Evolutionary conservation across 2,797 vertebrate genomes (phyloP), one percentile per base, ranked within the genome.

Genomic region (Diceros bicornis): DNA sequence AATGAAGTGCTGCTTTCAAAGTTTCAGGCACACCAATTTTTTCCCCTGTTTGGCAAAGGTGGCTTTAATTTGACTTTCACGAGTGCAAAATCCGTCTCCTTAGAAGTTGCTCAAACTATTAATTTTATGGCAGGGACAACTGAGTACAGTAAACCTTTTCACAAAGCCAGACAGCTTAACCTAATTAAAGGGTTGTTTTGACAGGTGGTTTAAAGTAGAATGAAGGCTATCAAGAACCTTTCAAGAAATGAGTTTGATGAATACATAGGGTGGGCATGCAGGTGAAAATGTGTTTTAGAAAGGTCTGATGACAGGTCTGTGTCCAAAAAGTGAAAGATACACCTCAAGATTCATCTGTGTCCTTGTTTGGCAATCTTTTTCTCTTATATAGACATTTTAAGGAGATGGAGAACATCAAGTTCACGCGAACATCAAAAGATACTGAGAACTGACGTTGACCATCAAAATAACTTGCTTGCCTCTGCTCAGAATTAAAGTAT

Each of bases 121-220:
- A 99, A 98, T 99, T 99, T 98, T 98, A 98, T 92, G 90, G 97
- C 91, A 97, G 97, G 93, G 96, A 98, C 97, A 98, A 98, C 97
- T 96, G 98, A 98, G 97, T 97, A 98, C 97, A 98, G 98, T 98
- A 98, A 98, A 98, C 68, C 95, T 98, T 98, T 98, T 98, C 97
- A 98, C 98, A 98, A 98, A 98, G 96, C 98, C 98, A 99, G 98
- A 98, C 98, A 98, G 97, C 98, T 99, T 98, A 99, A 98, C 98
- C 98, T 98, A 98, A 98, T 99, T 99, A 99, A 98, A 98, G 27
- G 41, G 44, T 87, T 99, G 98, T 99, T 99, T 99, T 98, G 98
- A 99, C 98, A 99, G 98, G 98, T 98, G 98, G 96, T 97, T 98
- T 98, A 98, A 97, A 97, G 93, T 93, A 96, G 91, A 98, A 98